Percentiles rank a stretch among this genome's conserved stretches.
These are phyloP conservation scores for Megalopta genalis DNA, from an alignment of 1,140 invertebrate species.

Conservation along the genomic window DNA sequence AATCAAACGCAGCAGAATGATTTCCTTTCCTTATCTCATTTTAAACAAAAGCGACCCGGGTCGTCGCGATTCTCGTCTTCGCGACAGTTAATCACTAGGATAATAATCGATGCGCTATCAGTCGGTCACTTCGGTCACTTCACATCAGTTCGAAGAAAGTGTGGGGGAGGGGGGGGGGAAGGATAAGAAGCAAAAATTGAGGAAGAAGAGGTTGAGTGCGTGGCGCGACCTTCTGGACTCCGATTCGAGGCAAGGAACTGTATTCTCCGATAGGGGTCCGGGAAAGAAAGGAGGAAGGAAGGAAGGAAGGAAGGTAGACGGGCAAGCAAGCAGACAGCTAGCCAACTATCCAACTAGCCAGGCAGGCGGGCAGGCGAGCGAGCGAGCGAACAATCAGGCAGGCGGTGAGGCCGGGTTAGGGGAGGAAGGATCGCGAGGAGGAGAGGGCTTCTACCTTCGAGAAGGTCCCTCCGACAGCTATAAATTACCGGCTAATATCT, in stretches of 20 bases:
- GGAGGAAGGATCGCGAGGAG: constrained; percentile 39
- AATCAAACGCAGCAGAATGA: no score
- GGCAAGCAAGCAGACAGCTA: no score
- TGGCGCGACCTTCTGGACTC: constrained; percentile 50
- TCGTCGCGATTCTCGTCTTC: neutral
- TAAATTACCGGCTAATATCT: constrained; percentile 75
- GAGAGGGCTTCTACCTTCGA: constrained; percentile 52
- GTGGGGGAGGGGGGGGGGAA: no score
- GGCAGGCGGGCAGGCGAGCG: no score
- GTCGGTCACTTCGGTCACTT: constrained; percentile 36
- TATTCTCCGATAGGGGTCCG: constrained; percentile 45
- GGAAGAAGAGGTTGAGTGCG: constrained; percentile 28
- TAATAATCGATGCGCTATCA: constrained; percentile 7
- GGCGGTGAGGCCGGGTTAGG: neutral
- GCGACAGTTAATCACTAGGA: neutral
- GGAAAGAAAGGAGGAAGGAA: neutral
- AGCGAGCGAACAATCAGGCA: no score
- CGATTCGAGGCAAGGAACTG: constrained; percentile 32
- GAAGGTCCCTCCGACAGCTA: constrained; percentile 67
- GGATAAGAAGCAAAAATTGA: neutral
- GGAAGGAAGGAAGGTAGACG: no score
- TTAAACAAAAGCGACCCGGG: no score
- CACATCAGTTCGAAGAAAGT: neutral
- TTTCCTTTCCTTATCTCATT: no score
- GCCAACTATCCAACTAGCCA: no score